Evolutionary conservation across 2,888 invertebrate genomes (phyloP).

Genomic region (Oligia latruncula): DNA sequence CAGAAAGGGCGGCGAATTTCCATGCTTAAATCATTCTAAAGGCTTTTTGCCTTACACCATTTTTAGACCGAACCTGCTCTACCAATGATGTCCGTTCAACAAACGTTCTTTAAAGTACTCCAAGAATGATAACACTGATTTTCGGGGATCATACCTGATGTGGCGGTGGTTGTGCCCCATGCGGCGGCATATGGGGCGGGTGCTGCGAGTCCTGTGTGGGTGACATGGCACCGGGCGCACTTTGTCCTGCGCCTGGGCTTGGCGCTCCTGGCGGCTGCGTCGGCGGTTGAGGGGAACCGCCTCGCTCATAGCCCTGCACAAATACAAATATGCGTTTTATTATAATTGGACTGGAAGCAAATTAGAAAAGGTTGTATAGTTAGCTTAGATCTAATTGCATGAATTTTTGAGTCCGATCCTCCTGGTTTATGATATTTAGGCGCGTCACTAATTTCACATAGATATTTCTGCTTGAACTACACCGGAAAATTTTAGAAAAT

Average conservation of each 20-base stretch:
- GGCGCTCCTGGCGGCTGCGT: constrained; percentile 86
- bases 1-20: not conserved
- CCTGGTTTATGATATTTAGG: not conserved
- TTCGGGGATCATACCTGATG: constrained; percentile 79
- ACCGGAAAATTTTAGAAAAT: not conserved
- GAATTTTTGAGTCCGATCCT: not conserved
- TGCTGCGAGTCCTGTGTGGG: constrained; percentile 88
- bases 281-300: constrained; percentile 86
- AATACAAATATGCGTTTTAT: constrained; percentile 25
- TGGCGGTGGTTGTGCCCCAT: constrained; percentile 82
- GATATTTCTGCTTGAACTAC: not conserved
- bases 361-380: not conserved
- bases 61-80: not conserved
- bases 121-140: not conserved
- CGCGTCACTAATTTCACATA: not conserved
- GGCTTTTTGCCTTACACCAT: not conserved
- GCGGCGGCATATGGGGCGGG: constrained; percentile 85
- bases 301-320: constrained; percentile 85
- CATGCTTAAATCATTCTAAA: not conserved
- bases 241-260: constrained; percentile 85
- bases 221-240: constrained; percentile 85
- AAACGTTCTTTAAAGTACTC: not conserved
- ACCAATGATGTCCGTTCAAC: not conserved
- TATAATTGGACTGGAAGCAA: not conserved
- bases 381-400: not conserved